These are phyloP conservation scores for Caenorhabditis sinica DNA, from an alignment of 2,888 invertebrate genomes.

Conservation along the genomic window DNA sequence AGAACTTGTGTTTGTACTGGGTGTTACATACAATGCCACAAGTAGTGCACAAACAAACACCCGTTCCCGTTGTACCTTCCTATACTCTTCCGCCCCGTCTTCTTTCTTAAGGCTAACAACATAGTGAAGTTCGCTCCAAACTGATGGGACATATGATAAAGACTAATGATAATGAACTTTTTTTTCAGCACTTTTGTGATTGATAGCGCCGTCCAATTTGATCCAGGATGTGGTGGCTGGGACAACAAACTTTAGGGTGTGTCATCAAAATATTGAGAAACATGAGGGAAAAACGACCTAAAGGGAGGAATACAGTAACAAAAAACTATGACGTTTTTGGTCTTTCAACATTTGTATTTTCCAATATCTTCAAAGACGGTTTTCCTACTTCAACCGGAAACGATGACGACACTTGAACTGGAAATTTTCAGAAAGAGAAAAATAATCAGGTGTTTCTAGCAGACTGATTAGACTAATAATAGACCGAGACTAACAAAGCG, in stretches of 20 bases:
- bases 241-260: slow-evolving; percentile 37
- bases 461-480: slow-evolving; percentile 12
- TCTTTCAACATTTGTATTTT: slow-evolving; percentile 7
- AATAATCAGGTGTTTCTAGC: slow-evolving; percentile 22
- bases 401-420: slow-evolving; percentile 16
- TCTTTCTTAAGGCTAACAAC: slow-evolving; percentile 25
- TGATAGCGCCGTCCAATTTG: background rate
- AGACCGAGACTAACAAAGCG: background rate
- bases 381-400: background rate
- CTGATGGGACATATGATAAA: slow-evolving; percentile 2
- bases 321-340: slow-evolving; percentile 42
- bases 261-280: slow-evolving; percentile 46
- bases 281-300: background rate
- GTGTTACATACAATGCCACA: slow-evolving; percentile 66
- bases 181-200: background rate
- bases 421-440: background rate
- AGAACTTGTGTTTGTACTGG: slow-evolving; percentile 62
- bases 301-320: background rate
- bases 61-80: slow-evolving; percentile 12
- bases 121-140: slow-evolving; percentile 20
- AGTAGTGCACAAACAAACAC: slow-evolving; percentile 65
- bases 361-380: slow-evolving; percentile 13
- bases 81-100: slow-evolving; percentile 15
- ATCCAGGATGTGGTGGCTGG: background rate
- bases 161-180: slow-evolving; percentile 9